Evolutionary conservation across 1,140 invertebrate species (phyloP).

Genomic region (Chironomus striatipennis): DNA sequence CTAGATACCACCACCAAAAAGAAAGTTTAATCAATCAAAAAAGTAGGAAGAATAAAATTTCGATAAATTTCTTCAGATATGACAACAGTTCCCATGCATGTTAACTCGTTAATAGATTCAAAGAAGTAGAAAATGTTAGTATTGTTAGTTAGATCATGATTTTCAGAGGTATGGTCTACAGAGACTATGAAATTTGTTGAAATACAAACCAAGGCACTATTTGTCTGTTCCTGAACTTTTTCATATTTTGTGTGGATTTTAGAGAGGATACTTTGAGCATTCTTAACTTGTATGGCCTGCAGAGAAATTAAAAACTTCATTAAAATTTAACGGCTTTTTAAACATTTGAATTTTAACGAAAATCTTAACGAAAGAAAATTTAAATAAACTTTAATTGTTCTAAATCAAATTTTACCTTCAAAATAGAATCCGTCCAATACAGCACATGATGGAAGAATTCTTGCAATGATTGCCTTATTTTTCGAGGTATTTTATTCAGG

Average conservation of each 20-base stretch:
- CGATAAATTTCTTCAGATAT: too few relatives aligned
- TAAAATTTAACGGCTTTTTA: neutral
- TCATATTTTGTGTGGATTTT: neutral
- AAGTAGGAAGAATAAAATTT: too few relatives aligned
- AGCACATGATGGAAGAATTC: slow-evolving; percentile 36
- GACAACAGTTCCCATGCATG: too few relatives aligned
- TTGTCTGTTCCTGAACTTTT: neutral
- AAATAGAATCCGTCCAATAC: slow-evolving; percentile 33
- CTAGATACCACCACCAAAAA: too few relatives aligned
- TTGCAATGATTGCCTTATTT: slow-evolving; percentile 35
- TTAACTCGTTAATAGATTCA: too few relatives aligned
- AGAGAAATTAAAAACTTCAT: neutral
- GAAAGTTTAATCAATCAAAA: too few relatives aligned
- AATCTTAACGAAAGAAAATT: too few relatives aligned
- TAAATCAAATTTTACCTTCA: slow-evolving; percentile 25
- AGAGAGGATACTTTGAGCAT: neutral
- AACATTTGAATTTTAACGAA: too few relatives aligned
- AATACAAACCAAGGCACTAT: neutral
- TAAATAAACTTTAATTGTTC: too few relatives aligned
- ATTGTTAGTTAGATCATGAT: too few relatives aligned
- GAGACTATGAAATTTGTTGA: neutral
- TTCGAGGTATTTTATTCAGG: slow-evolving; percentile 50
- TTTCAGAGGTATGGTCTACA: too few relatives aligned
- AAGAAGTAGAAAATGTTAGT: too few relatives aligned
- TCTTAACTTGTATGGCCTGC: neutral